Percentiles rank a stretch among this genome's conserved stretches.
These are phyloP conservation scores for Catostylus mosaicus DNA, from an alignment of 30 jellyfish, hydroid and myxozoan genomes.

Conservation along the genomic window DNA sequence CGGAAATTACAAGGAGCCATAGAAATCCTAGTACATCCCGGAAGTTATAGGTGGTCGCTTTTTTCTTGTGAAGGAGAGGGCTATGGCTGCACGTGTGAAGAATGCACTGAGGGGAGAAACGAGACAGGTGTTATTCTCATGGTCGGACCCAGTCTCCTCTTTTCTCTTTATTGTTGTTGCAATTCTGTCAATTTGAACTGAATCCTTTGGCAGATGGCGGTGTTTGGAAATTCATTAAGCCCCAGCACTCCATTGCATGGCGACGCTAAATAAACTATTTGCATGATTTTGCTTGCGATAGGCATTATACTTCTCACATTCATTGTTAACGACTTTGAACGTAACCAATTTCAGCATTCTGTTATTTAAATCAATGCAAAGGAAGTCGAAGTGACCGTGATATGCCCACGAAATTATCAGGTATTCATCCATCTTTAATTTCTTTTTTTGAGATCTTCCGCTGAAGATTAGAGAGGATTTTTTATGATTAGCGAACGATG, in stretches of 20 bases:
- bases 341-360: neutral
- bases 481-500: too few relatives aligned
- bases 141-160: neutral
- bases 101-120: too few relatives aligned
- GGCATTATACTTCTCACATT: neutral
- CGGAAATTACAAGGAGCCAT: too few relatives aligned
- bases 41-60: too few relatives aligned
- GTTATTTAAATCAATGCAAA: neutral
- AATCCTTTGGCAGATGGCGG: neutral
- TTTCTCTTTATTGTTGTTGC: neutral
- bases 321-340: neutral
- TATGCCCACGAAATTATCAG: slow-evolving; percentile 56
- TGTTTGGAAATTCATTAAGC: neutral
- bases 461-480: too few relatives aligned
- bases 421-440: neutral
- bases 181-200: neutral
- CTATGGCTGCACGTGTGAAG: too few relatives aligned
- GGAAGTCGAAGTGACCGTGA: neutral
- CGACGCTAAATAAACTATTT: neutral
- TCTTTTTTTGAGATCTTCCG: too few relatives aligned
- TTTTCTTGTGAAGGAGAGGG: too few relatives aligned
- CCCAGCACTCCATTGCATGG: neutral
- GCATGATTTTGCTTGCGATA: neutral
- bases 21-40: too few relatives aligned
- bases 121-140: neutral